Conservation (phyloP, 2,888 invertebrate genomes). For the Meta bourneti region DNA sequence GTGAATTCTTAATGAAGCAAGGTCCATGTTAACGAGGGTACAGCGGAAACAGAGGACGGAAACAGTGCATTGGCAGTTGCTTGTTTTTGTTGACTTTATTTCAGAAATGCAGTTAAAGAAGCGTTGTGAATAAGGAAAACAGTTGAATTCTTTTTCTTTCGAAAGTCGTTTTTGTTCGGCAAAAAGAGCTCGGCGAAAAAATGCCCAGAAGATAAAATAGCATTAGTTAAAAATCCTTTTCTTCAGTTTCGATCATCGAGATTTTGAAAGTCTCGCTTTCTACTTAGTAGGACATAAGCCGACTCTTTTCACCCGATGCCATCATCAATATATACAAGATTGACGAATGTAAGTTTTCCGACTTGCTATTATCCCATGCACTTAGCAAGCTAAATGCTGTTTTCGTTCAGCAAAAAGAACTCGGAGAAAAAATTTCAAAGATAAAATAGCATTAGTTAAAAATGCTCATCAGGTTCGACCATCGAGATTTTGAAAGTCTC, state of each 20-base stretch:
- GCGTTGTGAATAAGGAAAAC: background rate
- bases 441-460: background rate
- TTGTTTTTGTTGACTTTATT: constrained; percentile 19
- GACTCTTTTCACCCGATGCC: background rate
- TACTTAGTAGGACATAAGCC: background rate
- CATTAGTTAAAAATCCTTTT: background rate
- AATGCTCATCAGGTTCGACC: too few species aligned
- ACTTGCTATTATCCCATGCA: background rate
- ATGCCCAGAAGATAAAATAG: background rate
- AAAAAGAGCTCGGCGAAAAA: too few species aligned
- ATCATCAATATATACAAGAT: background rate
- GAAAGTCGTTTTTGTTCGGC: background rate
- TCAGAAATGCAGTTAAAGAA: background rate
- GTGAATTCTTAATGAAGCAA: constrained; percentile 43
- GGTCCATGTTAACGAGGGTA: background rate
- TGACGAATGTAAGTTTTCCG: background rate
- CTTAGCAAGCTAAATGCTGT: background rate
- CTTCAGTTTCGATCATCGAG: background rate
- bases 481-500: background rate
- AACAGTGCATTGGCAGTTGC: background rate
- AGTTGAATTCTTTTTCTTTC: background rate
- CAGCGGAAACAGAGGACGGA: background rate
- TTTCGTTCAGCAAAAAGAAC: background rate
- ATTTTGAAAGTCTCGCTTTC: background rate
- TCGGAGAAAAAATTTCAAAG: too few species aligned